Conservation (phyloP, 2,888 invertebrate species). For the Drosophila formosana region DNA sequence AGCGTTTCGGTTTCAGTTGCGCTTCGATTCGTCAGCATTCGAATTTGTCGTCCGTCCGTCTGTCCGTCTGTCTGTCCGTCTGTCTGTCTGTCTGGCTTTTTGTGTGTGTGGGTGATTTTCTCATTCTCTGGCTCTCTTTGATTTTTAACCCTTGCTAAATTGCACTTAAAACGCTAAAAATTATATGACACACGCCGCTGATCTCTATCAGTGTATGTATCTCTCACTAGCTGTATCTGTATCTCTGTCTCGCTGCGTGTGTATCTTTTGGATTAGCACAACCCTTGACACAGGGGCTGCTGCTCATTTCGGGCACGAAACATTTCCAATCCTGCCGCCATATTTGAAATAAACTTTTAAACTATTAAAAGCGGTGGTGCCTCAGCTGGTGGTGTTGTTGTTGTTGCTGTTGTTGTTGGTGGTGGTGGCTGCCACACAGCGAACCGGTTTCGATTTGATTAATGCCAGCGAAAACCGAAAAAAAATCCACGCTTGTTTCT, state of each 20-base stretch:
- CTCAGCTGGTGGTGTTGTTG: slow-evolving; percentile 9
- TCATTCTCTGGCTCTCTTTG: slow-evolving; percentile 19
- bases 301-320: slow-evolving; percentile 67
- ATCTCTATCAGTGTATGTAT: slow-evolving; percentile 40
- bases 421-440: slow-evolving; percentile 52
- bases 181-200: slow-evolving; percentile 74
- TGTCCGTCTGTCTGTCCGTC: no score
- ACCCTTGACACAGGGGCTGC: slow-evolving; percentile 52
- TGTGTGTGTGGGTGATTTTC: slow-evolving; percentile 31
- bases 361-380: slow-evolving; percentile 57
- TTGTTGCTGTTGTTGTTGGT: slow-evolving; percentile 7
- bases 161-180: slow-evolving; percentile 81
- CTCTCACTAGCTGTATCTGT: slow-evolving; percentile 16
- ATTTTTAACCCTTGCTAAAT: slow-evolving; percentile 69
- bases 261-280: slow-evolving; percentile 66
- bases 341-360: slow-evolving; percentile 75
- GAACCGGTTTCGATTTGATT: slow-evolving; percentile 79
- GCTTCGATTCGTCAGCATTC: slow-evolving; percentile 37
- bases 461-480: slow-evolving; percentile 47
- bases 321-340: slow-evolving; percentile 48
- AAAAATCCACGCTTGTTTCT: slow-evolving; percentile 28
- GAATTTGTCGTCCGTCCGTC: slow-evolving; percentile 12
- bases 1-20: slow-evolving; percentile 41
- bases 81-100: not conserved
- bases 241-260: slow-evolving; percentile 35